Evolutionary conservation across 2,113 vertebrate species (phyloP), one percentile per base, ranked within the genome.

Genomic region (Opisthocomus hoazin): DNA sequence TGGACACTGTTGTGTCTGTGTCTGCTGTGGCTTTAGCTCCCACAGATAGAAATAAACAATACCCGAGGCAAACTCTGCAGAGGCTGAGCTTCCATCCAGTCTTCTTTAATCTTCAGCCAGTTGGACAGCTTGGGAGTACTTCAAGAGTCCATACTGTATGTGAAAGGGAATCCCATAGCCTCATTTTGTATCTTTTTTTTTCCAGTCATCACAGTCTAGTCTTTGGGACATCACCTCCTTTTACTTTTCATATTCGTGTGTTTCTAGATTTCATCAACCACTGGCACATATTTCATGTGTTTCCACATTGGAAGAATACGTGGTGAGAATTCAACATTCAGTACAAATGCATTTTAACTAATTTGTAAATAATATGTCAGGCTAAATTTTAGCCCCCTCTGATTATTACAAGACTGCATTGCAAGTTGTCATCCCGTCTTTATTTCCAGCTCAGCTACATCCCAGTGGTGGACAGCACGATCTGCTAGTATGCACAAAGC

Each of bases 1-100:
- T 92, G 97, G 87, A 86, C 90, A 76, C 51, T 65, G 60, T 96
- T 95, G 95, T 88, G 84, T 89, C 88, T 90, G 73, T 58, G 80
- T 90, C 66, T 60, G 84, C 71, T 88, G 60, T 85, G 43, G 82
- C 78, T 95, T 96, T 53, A 94, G 63, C 92, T 93, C 87, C 37
- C 36, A 90, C 83, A 90, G 41, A 76, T 64, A 84, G 85, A 91
- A 94, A 93, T 91, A 94, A 96, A 93, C 60, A 89, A 93, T 83
- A 90, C 68, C 36, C 69, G 81, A 79, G 83, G 70, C 81, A 71
- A 92, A 89, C 37, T 94, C 50, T 88, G 65, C 36, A 64, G 77
- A 58, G 46, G 6, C 83, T 84, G 78, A 95, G n/a, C 36, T 95
- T 93, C 78, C 77, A 86, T 70, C 21, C 53, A 58, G 71, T 85